Conservation (phyloP, 30 jellyfish, hydroid and myxozoan genomes). For the Aurelia aurita region DNA sequence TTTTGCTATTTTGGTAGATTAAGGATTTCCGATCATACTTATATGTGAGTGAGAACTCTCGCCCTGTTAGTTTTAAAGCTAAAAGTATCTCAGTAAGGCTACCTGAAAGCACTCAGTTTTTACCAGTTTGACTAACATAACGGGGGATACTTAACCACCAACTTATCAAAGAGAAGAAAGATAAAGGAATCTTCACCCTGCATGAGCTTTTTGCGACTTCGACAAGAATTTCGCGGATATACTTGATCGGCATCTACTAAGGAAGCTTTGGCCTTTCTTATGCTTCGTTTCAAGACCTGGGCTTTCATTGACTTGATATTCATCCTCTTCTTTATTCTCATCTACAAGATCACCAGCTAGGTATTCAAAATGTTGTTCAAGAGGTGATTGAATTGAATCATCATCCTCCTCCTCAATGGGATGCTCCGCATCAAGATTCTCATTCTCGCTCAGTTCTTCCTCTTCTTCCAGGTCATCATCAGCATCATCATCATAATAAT, state of each 20-base stretch:
- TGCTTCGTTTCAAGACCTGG: slow-evolving; percentile 29
- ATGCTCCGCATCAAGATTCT: slow-evolving; percentile 50
- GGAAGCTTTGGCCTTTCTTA: slow-evolving; percentile 55
- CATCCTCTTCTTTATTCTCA: slow-evolving; percentile 9
- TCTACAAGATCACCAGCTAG: slow-evolving; percentile 63
- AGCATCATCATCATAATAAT: slow-evolving; percentile 43
- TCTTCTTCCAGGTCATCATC: slow-evolving; percentile 21
- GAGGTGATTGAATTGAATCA: slow-evolving; percentile 82
- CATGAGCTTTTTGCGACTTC: slow-evolving; percentile 79
- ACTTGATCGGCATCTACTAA: slow-evolving; percentile 85
- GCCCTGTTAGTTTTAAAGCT: too few species aligned
- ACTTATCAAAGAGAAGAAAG: too few species aligned
- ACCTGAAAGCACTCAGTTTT: too few species aligned
- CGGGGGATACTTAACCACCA: too few species aligned
- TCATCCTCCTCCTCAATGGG: slow-evolving; percentile 70
- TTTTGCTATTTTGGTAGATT: too few species aligned
- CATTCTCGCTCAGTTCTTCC: slow-evolving; percentile 45
- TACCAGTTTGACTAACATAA: too few species aligned
- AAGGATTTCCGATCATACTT: too few species aligned
- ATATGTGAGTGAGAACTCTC: too few species aligned
- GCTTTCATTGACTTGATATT: slow-evolving; percentile 17
- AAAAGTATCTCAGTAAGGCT: too few species aligned
- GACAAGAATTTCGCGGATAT: slow-evolving; percentile 96
- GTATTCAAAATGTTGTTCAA: slow-evolving; percentile 91
- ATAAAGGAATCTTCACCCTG: slow-evolving; percentile 55